phyloP scores from a whole-genome alignment of 2,113 vertebrate genomes.

The Microcebus ravelobensis region DNA sequence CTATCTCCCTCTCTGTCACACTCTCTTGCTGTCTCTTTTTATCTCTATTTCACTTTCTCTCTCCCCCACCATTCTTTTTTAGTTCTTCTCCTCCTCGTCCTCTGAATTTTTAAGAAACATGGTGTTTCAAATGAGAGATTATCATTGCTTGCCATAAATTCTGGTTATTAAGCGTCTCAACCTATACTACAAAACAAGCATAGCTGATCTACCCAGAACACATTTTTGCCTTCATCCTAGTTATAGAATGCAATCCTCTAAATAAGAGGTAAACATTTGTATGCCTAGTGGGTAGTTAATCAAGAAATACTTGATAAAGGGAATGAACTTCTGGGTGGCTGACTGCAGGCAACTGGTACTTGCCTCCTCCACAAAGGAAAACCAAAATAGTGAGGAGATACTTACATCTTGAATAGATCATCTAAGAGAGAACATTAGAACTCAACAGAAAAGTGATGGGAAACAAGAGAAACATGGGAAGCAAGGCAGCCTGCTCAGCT shows the following conservation, averaged over 20 bases:
- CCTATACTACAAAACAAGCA: not conserved
- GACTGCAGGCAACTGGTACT: no score
- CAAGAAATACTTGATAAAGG: not conserved
- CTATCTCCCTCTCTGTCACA: not conserved
- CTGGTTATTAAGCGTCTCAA: not conserved
- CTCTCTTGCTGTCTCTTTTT: not conserved
- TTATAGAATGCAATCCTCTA: not conserved
- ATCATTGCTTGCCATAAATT: not conserved
- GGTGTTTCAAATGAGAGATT: not conserved
- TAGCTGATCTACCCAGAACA: not conserved
- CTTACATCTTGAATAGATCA: no score
- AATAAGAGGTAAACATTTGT: not conserved
- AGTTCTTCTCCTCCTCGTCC: accelerated
- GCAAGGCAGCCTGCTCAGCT: no score
- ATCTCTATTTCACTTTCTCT: not conserved
- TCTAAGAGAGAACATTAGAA: no score
- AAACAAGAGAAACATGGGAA: no score
- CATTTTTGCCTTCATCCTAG: not conserved
- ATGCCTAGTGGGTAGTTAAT: not conserved
- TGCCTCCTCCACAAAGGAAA: no score
- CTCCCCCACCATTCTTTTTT: not conserved
- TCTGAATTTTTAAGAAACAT: not conserved
- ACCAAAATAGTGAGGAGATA: no score
- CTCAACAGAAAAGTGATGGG: no score
- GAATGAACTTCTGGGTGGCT: no score